phyloP scores from a whole-genome alignment of 2,113 vertebrate genomes.

The Phodopus roborovskii region DNA sequence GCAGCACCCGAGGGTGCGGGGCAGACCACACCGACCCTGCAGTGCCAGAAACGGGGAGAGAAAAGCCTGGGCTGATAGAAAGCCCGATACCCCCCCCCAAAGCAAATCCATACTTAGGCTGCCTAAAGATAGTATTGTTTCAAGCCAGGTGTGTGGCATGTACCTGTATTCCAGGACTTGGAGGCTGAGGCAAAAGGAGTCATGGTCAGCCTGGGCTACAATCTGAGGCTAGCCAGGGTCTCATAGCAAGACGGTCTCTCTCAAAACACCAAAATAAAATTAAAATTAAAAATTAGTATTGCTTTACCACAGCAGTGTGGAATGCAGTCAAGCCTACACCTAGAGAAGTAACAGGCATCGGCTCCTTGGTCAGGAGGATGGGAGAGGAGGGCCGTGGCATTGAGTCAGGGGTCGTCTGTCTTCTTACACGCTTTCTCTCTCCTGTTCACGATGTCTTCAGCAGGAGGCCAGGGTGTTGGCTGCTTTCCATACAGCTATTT shows the following conservation, averaged over 20 bases:
- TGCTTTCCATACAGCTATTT: background rate
- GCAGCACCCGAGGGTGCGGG: fast-evolving
- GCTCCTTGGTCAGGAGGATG: background rate
- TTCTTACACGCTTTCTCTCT: background rate
- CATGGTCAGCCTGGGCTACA: background rate
- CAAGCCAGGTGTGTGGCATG: background rate
- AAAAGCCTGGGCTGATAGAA: background rate
- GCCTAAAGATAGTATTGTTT: background rate
- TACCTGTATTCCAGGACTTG: background rate
- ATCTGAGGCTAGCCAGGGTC: background rate
- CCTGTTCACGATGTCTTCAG: background rate
- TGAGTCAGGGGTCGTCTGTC: background rate
- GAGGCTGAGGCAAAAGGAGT: background rate
- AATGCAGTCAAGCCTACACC: background rate
- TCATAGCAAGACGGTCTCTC: background rate
- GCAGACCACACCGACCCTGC: background rate
- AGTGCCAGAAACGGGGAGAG: background rate
- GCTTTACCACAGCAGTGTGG: background rate
- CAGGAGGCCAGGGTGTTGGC: background rate
- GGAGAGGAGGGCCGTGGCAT: background rate
- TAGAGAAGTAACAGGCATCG: background rate
- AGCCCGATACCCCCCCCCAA: too few relatives aligned
- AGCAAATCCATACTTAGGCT: background rate
- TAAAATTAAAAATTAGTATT: background rate
- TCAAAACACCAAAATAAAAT: background rate